Base-by-base conservation (phyloP, 1,140 invertebrate species). In the Drosophila parabipectinata region DNA sequence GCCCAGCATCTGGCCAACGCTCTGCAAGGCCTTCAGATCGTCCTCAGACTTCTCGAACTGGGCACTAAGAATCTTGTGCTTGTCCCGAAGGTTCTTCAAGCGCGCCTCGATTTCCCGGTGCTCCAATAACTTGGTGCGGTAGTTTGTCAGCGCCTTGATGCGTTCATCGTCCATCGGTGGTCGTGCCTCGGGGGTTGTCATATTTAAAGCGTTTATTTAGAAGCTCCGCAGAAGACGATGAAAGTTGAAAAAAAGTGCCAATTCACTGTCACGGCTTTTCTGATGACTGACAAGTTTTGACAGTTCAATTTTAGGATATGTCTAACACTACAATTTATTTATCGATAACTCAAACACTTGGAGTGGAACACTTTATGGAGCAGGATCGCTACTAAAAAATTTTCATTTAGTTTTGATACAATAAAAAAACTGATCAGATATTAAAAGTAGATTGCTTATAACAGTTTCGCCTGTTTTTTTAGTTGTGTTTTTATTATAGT, bases 31-130 rank as follows among this genome's bases (percentile, higher is more conserved):
- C 93, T 99, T 99, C 39, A 99, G 93, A 93, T 99, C 98, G 94
- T 99, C 99, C 94, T 99, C 99, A 72, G 98, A 99, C 92, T 99
- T 99, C 85, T 99, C 98, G 94, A 98, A 99, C 82, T 98, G 96
- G 92, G 99, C 99, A 9, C 97, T 98, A 28, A 99, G 92, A 76
- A 99, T 97, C 93, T 98, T 99, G 12, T 99, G 93, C 91, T 98
- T 96, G 89, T 99, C 98, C 92, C 98, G 93, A 95, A 98, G 97
- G 98, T 92, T 97, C 95, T 99, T 99, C 1, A 99, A 93, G 62
- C 96, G 94, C 14, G 96, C 96, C 92, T 99, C 98, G 0, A 98
- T 95, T 93, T 99, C 98, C 93, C 98, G 97, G 89, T 99, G 98
- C 92, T 99, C 98, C 81, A 98, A 93, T n/a, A 99, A 94, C 92